Conservation (phyloP, 2,113 vertebrate species). For the Ondatra zibethicus region DNA sequence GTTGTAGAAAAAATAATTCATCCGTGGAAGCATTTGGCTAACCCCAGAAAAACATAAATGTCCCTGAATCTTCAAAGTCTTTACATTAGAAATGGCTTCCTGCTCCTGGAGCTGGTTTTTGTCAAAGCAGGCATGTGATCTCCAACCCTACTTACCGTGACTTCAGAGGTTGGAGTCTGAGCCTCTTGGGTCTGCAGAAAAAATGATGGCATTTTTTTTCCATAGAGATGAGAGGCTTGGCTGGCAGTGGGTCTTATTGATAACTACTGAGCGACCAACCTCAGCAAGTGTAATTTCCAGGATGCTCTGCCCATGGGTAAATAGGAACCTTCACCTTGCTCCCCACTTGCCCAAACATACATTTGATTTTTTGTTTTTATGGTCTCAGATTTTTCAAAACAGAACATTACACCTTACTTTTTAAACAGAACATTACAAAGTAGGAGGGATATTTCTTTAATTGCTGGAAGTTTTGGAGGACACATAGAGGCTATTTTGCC, state of each 20-base stretch:
- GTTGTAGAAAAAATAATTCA: not conserved
- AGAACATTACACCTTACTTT: too few relatives aligned
- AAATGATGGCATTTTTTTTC: not conserved
- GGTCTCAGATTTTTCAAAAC: not conserved
- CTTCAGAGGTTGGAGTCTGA: slow-evolving; percentile 50
- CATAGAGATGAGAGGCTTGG: not conserved
- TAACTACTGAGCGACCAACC: not conserved
- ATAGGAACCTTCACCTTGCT: not conserved
- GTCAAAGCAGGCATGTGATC: slow-evolving; percentile 33
- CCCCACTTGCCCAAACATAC: not conserved
- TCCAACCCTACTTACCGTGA: not conserved
- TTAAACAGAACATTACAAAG: not conserved
- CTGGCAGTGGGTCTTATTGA: not conserved
- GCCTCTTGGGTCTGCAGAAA: not conserved
- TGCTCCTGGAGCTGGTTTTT: slow-evolving; percentile 62
- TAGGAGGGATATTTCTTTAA: slow-evolving; percentile 7
- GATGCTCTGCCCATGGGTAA: not conserved
- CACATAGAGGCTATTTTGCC: too few relatives aligned
- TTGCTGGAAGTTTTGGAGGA: not conserved
- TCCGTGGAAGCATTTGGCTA: slow-evolving; percentile 42
- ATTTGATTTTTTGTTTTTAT: not conserved
- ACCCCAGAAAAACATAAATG: slow-evolving; percentile 51
- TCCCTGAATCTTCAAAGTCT: slow-evolving; percentile 53
- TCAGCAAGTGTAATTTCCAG: slow-evolving; percentile 39
- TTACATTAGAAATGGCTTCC: slow-evolving; percentile 46